Evolutionary conservation across 2,888 invertebrate species (phyloP).

Genomic region (Drosophila quinaria): DNA sequence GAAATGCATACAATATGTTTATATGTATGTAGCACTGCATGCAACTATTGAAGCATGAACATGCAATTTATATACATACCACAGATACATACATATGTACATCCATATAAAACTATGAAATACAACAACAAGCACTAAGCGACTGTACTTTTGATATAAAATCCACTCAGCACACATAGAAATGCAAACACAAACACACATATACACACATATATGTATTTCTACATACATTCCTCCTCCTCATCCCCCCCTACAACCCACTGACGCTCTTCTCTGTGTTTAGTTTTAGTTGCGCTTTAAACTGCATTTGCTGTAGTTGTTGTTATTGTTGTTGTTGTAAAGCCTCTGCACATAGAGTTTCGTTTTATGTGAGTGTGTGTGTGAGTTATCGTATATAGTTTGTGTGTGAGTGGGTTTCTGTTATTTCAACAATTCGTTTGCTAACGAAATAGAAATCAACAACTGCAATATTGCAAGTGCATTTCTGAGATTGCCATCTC

Average conservation of each 20-base stretch:
- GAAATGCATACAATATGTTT: background rate
- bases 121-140: slow-evolving; percentile 68
- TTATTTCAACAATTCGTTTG: slow-evolving; percentile 66
- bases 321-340: slow-evolving; percentile 58
- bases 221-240: slow-evolving; percentile 20
- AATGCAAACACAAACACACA: slow-evolving; percentile 47
- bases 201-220: slow-evolving; percentile 30
- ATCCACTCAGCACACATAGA: slow-evolving; percentile 62
- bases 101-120: slow-evolving; percentile 61
- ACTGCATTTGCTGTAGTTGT: slow-evolving; percentile 62
- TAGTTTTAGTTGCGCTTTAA: slow-evolving; percentile 79
- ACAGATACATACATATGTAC: slow-evolving; percentile 27
- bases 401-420: slow-evolving; percentile 33
- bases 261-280: slow-evolving; percentile 55
- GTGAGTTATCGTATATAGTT: slow-evolving; percentile 21
- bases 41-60: slow-evolving; percentile 80
- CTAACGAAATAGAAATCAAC: slow-evolving; percentile 68
- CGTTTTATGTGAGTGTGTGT: slow-evolving; percentile 16
- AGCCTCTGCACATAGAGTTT: slow-evolving; percentile 58
- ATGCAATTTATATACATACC: slow-evolving; percentile 69
- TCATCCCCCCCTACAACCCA: slow-evolving; percentile 20
- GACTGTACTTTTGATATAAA: slow-evolving; percentile 79
- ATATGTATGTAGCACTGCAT: slow-evolving; percentile 48
- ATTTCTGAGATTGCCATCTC: slow-evolving; percentile 23
- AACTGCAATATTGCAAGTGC: slow-evolving; percentile 44